Evolutionary conservation across 2,797 vertebrate species (phyloP).

Genomic region (Gastrophryne carolinensis): DNA sequence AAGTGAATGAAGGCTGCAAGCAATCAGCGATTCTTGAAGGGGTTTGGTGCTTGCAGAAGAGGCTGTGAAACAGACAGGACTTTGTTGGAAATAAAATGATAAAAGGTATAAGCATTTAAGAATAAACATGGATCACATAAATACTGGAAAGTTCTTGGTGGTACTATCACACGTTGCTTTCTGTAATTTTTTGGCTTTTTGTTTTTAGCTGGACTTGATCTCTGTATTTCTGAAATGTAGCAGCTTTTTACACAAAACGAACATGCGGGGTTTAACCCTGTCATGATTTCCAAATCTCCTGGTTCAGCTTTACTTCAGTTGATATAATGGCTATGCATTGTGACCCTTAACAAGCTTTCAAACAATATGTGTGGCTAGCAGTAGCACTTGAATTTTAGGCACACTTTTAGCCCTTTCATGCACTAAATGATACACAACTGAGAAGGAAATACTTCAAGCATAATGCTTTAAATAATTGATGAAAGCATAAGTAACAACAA

Average conservation of each 20-base stretch:
- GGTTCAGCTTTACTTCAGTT: not conserved
- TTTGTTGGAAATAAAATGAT: constrained; percentile 76
- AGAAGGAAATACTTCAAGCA: constrained; percentile 71
- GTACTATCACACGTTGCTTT: constrained; percentile 49
- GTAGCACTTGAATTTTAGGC: not conserved
- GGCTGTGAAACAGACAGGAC: constrained; percentile 71
- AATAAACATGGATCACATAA: constrained; percentile 62
- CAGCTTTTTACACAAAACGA: not conserved
- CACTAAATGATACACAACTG: constrained; percentile 66
- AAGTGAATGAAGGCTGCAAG: constrained; percentile 85
- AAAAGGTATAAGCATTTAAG: constrained; percentile 62
- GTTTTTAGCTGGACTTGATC: not conserved
- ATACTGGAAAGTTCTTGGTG: constrained; percentile 54
- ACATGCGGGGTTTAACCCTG: too few species aligned
- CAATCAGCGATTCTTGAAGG: constrained; percentile 95
- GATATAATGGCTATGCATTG: not conserved
- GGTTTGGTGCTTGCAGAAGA: constrained; percentile 65
- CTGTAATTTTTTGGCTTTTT: constrained; percentile 46
- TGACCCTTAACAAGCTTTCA: not conserved
- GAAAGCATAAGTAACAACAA: constrained; percentile 74
- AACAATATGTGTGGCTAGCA: not conserved
- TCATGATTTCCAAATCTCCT: too few species aligned
- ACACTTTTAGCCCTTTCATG: not conserved
- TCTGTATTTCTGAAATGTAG: not conserved
- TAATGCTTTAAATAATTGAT: constrained; percentile 77